Percentiles rank a stretch among this genome's conserved stretches.
Evolutionary conservation across 2,888 invertebrate genomes (phyloP).

Genomic region (Gortyna flavago): DNA sequence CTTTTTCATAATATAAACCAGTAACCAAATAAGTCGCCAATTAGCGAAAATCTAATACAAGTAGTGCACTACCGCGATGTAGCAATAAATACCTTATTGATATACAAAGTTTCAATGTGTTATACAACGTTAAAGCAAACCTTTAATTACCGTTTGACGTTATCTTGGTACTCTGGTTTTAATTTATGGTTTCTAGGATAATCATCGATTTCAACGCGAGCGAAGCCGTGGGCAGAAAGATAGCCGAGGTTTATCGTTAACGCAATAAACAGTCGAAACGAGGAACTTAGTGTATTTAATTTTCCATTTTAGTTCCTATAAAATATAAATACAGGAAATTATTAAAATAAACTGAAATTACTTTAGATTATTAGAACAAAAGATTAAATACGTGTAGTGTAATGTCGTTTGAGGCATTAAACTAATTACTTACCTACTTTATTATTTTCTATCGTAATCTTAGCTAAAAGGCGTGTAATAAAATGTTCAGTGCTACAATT

Average conservation of each 20-base stretch:
- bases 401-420: slow-evolving; percentile 2
- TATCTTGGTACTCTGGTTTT: slow-evolving; percentile 52
- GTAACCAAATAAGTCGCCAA: not conserved
- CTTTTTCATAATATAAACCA: slow-evolving; percentile 8
- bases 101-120: slow-evolving; percentile 46
- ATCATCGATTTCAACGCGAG: slow-evolving; percentile 37
- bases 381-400: slow-evolving; percentile 18
- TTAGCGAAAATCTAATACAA: slow-evolving; percentile 31
- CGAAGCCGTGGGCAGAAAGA: slow-evolving; percentile 39
- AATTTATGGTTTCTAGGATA: slow-evolving; percentile 46
- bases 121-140: slow-evolving; percentile 42
- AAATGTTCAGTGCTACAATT: slow-evolving; percentile 10
- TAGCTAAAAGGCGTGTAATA: slow-evolving; percentile 31
- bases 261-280: slow-evolving; percentile 35
- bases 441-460: slow-evolving; percentile 15
- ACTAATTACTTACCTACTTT: not conserved
- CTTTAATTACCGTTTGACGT: slow-evolving; percentile 62
- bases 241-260: slow-evolving; percentile 29
- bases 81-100: slow-evolving; percentile 46
- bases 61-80: slow-evolving; percentile 40
- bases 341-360: slow-evolving; percentile 7
- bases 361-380: slow-evolving; percentile 7
- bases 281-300: slow-evolving; percentile 23
- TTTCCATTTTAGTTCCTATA: slow-evolving; percentile 13
- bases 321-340: slow-evolving; percentile 45